Evolutionary conservation across 2,888 invertebrate species (phyloP).

Genomic region (Folsomia manolachei): DNA sequence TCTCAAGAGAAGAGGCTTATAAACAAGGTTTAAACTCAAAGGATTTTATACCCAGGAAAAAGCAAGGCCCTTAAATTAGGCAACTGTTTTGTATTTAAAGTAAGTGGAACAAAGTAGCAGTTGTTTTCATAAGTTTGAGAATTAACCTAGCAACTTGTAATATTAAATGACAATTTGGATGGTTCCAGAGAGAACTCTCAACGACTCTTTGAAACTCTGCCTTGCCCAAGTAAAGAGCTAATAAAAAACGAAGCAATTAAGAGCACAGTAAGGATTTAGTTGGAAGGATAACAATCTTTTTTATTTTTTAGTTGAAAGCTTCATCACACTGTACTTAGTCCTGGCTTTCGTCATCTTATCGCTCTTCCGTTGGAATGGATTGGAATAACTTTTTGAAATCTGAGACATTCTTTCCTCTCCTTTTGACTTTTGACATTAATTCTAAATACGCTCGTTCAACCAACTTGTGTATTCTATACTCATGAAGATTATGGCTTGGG

Average conservation of each 20-base stretch:
- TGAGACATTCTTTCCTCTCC: slow-evolving; percentile 11
- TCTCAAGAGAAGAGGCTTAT: background rate
- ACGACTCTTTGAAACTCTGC: no score
- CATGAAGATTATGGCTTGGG: background rate
- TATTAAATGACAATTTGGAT: background rate
- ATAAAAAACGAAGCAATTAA: background rate
- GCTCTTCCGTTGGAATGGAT: background rate
- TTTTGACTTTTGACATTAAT: background rate
- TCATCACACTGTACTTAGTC: background rate
- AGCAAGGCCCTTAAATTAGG: background rate
- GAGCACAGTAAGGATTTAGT: background rate
- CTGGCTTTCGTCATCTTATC: background rate
- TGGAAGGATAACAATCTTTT: background rate
- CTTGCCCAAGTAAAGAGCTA: background rate
- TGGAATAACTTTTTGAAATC: background rate
- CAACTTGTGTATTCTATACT: background rate
- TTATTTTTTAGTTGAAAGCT: background rate
- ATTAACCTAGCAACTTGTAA: no score
- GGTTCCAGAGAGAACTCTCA: no score
- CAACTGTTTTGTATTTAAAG: background rate
- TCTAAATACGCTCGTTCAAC: no score
- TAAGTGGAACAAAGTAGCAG: no score
- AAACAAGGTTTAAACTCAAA: background rate
- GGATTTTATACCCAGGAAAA: background rate
- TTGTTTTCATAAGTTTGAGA: background rate